Evolutionary conservation across 2,797 vertebrate genomes (phyloP).

Genomic region (Octomys mimax): DNA sequence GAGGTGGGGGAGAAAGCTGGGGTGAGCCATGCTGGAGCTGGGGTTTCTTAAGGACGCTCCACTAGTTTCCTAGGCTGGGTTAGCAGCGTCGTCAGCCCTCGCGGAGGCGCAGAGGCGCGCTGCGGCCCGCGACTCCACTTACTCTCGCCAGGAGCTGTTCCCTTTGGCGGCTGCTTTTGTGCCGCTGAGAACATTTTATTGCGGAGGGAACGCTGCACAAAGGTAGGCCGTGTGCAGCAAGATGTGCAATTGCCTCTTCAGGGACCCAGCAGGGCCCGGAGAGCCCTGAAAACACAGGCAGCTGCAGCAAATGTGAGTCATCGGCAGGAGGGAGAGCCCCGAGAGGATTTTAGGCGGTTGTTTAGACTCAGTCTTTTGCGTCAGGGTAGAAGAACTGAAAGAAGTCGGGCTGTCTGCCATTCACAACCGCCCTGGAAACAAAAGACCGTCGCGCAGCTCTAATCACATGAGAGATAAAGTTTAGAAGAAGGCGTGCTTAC

Average conservation of each 20-base stretch:
- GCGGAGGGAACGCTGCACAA: slow-evolving; percentile 79
- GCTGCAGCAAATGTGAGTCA: slow-evolving; percentile 76
- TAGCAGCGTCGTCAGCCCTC: slow-evolving; percentile 60
- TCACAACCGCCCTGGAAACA: slow-evolving; percentile 66
- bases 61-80: slow-evolving; percentile 69
- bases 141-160: slow-evolving; percentile 83
- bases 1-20: slow-evolving; percentile 73
- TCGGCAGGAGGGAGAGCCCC: slow-evolving; percentile 60
- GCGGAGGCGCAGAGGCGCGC: slow-evolving; percentile 88
- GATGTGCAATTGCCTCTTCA: slow-evolving; percentile 75
- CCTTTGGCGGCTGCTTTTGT: slow-evolving; percentile 94
- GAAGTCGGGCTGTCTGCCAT: slow-evolving; percentile 62
- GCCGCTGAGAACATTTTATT: slow-evolving; percentile 88
- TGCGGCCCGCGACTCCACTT: slow-evolving; percentile 86
- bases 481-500: slow-evolving; percentile 32
- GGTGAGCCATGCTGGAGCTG: slow-evolving; percentile 69
- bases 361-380: slow-evolving; percentile 63
- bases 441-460: slow-evolving; percentile 38
- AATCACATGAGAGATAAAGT: background rate
- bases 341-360: slow-evolving; percentile 32
- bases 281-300: slow-evolving; percentile 76
- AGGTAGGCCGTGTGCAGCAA: slow-evolving; percentile 79
- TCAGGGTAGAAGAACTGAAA: slow-evolving; percentile 52
- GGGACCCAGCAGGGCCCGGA: slow-evolving; percentile 48
- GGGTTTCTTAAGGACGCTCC: slow-evolving; percentile 82